Evolutionary conservation across 2,113 vertebrate genomes (phyloP).

Genomic region (Kobus ellipsiprymnus): DNA sequence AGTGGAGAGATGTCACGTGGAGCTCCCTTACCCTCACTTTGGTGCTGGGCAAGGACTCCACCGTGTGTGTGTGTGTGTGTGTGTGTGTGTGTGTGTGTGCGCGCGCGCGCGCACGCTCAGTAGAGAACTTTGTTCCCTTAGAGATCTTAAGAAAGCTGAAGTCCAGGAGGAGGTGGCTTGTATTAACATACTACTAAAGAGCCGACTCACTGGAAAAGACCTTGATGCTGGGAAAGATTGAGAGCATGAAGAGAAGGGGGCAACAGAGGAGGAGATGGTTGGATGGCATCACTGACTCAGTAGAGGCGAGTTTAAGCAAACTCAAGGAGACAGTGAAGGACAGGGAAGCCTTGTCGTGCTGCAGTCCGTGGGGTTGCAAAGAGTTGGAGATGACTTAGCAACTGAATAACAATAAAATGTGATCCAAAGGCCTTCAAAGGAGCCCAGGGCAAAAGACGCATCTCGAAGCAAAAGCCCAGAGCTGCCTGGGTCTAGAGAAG

Average conservation of each 20-base stretch:
- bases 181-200: neutral
- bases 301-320: neutral
- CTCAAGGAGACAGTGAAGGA: neutral
- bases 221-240: neutral
- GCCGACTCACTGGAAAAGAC: neutral
- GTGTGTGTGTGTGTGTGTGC: fast-evolving
- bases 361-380: neutral
- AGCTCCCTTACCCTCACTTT: neutral
- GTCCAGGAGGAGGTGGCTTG: too few relatives aligned
- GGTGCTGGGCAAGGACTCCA: too few relatives aligned
- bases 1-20: neutral
- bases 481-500: neutral
- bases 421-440: neutral
- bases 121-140: neutral
- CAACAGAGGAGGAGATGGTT: neutral
- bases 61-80: fast-evolving
- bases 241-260: neutral
- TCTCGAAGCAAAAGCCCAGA: neutral
- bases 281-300: neutral
- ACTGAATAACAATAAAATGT: neutral
- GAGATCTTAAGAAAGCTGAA: neutral
- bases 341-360: neutral
- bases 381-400: neutral
- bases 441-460: neutral
- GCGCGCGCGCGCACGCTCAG: too few relatives aligned